Conservation (phyloP, 1,140 invertebrate species). For the Stratiolaelaps scimitus region DNA sequence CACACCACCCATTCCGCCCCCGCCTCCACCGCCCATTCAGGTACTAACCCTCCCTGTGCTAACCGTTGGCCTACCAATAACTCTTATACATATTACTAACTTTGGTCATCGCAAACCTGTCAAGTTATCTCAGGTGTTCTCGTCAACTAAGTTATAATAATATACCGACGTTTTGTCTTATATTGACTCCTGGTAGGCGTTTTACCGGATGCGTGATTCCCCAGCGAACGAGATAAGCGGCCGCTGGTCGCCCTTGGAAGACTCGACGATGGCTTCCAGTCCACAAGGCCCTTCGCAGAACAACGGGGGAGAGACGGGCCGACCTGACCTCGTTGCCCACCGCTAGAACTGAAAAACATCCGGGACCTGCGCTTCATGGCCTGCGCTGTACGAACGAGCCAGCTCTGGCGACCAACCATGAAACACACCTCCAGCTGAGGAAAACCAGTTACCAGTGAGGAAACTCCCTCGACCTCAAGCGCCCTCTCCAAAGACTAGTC, state of each 20-base stretch:
- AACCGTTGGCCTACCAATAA: not conserved
- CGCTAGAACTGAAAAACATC: slow-evolving; percentile 1
- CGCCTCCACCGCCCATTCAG: slow-evolving; percentile 26
- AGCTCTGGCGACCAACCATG: not conserved
- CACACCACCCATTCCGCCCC: slow-evolving; percentile 25
- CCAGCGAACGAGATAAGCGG: slow-evolving; percentile 27
- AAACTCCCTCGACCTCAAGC: not conserved
- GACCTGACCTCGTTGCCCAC: slow-evolving; percentile 26
- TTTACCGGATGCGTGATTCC: slow-evolving; percentile 24
- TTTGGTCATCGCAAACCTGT: no score
- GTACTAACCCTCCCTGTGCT: not conserved
- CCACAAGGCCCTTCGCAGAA: slow-evolving; percentile 13
- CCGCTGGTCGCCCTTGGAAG: slow-evolving; percentile 26
- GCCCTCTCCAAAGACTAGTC: not conserved
- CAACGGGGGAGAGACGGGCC: slow-evolving; percentile 22
- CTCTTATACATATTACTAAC: not conserved
- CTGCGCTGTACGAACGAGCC: not conserved
- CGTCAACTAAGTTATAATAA: no score
- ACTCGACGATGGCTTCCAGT: slow-evolving; percentile 28
- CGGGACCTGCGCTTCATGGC: no score
- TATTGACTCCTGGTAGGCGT: not conserved
- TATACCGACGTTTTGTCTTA: no score
- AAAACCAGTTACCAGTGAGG: not conserved
- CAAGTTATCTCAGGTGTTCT: no score
- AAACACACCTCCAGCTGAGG: not conserved